phyloP scores from a whole-genome alignment of 2,888 invertebrate species.

The Corbicula japonica region DNA sequence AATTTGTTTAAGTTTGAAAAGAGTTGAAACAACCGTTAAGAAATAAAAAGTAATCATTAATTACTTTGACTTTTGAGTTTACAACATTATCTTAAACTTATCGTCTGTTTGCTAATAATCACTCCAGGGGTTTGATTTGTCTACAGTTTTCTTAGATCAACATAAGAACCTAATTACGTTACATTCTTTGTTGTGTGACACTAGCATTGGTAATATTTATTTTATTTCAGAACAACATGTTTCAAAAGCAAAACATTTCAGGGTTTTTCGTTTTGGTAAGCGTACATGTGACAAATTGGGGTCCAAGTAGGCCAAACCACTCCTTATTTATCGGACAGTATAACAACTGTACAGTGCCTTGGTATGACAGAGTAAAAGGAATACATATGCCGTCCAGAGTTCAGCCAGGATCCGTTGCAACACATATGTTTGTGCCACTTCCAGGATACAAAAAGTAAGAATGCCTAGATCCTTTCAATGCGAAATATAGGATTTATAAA shows the following conservation, averaged over 20 bases:
- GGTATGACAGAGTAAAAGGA: slow-evolving; percentile 22
- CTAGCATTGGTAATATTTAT: neutral
- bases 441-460: slow-evolving; percentile 2
- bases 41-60: no score
- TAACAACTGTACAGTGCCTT: slow-evolving; percentile 2
- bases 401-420: slow-evolving; percentile 16
- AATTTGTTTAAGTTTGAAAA: no score
- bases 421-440: slow-evolving; percentile 1
- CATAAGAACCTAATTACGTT: no score
- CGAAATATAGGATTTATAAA: neutral
- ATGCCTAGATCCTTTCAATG: neutral
- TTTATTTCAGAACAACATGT: slow-evolving; percentile 11
- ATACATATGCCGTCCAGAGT: slow-evolving; percentile 32
- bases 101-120: no score
- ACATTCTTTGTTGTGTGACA: no score
- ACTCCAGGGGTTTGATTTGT: no score
- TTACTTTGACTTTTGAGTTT: no score
- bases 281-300: slow-evolving; percentile 17
- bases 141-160: no score
- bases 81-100: no score
- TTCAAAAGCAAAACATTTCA: neutral
- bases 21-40: no score
- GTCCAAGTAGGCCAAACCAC: neutral
- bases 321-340: slow-evolving; percentile 23
- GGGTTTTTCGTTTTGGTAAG: neutral